Base-by-base conservation (phyloP, 2,797 vertebrate species). In the Halcyon chelicuti region DNA sequence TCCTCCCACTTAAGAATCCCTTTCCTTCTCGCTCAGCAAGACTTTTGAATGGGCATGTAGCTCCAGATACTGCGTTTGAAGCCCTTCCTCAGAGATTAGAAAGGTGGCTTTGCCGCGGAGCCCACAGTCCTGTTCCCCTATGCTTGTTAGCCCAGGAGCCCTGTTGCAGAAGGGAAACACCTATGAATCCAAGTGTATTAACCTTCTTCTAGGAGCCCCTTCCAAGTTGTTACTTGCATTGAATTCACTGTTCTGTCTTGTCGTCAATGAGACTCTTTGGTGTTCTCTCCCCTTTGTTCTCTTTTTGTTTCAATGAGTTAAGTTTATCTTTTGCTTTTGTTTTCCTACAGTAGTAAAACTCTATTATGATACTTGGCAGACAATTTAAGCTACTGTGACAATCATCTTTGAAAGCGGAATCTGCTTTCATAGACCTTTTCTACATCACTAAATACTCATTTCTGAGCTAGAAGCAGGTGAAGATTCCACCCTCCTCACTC, bases 271-370 rank as follows among this genome's bases (percentile, higher is more conserved):
- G 49, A 82, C 80, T 86, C 87, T 92, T 28, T 55, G 28, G 90
- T 70, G 37, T 71, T 94, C 78, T 70, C 25, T 63, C 46, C 54
- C 46, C 85, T 98, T 96, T 97, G 94, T 97, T 97, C 84, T 94
- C 67, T 51, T 77, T 94, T 94, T 94, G 92, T 96, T 95, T 96
- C 95, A 94, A 14, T 55, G 94, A 97, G 92, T 97, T 95, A 96
- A 92, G 86, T 93, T 97, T 95, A 95, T 96, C 97, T 97, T 92
- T 70, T 88, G 74, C 97, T 97, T 97, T 97, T 98, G 95, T 98
- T 97, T 97, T 97, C 96, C 96, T 83, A 58, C 74, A 62, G 76
- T 93, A 97, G 97, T 97, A 97, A 96, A 97, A 97, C 65, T 96
- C 94, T 75, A 95, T 94, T 96, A 97, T 61, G 86, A 97, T 96